Percentiles rank a stretch among this genome's conserved stretches.
Evolutionary conservation across 2,113 vertebrate genomes (phyloP).

Genomic region (Callocephalon fimbriatum): DNA sequence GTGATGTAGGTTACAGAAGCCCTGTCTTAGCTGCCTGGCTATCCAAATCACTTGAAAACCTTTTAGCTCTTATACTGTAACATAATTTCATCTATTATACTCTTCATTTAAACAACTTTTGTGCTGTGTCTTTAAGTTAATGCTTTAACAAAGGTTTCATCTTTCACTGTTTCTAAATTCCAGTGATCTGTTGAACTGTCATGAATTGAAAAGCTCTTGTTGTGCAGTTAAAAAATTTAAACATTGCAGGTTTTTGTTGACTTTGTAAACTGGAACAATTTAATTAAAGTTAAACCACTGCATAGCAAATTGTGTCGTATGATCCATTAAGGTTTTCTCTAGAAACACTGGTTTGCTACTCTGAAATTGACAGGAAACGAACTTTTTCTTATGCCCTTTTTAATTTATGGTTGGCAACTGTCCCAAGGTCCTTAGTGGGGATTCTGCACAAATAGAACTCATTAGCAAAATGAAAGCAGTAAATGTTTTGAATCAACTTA

Average conservation of each 20-base stretch:
- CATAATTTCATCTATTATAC: neutral
- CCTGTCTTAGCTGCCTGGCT: neutral
- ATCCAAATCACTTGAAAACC: neutral
- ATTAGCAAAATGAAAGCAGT: neutral
- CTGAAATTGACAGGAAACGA: neutral
- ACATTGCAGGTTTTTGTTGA: neutral
- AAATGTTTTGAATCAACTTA: neutral
- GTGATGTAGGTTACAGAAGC: neutral
- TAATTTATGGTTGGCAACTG: neutral
- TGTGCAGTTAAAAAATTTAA: neutral
- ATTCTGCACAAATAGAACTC: neutral
- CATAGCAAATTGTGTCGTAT: fast-evolving
- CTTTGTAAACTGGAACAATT: neutral
- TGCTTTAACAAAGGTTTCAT: neutral
- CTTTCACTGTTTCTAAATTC: neutral
- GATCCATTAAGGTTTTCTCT: neutral
- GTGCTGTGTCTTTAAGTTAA: neutral
- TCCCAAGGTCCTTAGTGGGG: neutral
- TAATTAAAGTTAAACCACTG: neutral
- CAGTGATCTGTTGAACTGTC: neutral
- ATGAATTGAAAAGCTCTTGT: neutral
- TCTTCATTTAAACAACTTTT: neutral
- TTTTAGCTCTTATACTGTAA: neutral
- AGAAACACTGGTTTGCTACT: neutral
- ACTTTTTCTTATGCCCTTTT: neutral